Conservation (phyloP, 2,888 invertebrate species). For the Tachina lurida region DNA sequence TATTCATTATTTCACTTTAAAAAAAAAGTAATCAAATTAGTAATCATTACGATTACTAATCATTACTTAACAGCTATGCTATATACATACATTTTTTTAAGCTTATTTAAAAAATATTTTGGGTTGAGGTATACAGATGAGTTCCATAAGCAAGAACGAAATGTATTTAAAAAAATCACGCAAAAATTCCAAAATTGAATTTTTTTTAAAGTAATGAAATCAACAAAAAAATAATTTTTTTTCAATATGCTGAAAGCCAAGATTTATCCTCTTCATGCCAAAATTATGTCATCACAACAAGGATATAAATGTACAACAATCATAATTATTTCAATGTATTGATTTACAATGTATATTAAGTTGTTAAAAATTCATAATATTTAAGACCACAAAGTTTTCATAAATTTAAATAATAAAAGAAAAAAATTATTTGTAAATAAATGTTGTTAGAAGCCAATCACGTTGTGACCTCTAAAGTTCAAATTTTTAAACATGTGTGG, state of each 20-base stretch:
- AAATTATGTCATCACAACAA: not conserved
- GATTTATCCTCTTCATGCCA: not conserved
- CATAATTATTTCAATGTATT: not conserved
- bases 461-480: slow-evolving; percentile 73
- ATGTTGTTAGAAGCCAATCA: slow-evolving; percentile 70
- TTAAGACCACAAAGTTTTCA: slow-evolving; percentile 22
- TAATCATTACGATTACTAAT: too few relatives aligned
- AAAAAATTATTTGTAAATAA: slow-evolving; percentile 26
- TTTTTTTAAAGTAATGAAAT: too few relatives aligned
- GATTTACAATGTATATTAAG: slow-evolving; percentile 50
- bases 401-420: not conserved
- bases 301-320: not conserved
- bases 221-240: too few relatives aligned
- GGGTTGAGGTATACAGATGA: too few relatives aligned
- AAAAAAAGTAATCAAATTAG: too few relatives aligned
- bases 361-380: slow-evolving; percentile 60
- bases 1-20: too few relatives aligned
- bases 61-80: too few relatives aligned
- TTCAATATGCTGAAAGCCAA: not conserved
- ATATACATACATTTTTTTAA: too few relatives aligned
- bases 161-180: too few relatives aligned
- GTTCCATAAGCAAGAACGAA: too few relatives aligned
- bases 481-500: slow-evolving; percentile 69
- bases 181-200: too few relatives aligned
- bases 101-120: too few relatives aligned